Conservation (phyloP, 1,140 invertebrate genomes). For the Onthophagus taurus region DNA sequence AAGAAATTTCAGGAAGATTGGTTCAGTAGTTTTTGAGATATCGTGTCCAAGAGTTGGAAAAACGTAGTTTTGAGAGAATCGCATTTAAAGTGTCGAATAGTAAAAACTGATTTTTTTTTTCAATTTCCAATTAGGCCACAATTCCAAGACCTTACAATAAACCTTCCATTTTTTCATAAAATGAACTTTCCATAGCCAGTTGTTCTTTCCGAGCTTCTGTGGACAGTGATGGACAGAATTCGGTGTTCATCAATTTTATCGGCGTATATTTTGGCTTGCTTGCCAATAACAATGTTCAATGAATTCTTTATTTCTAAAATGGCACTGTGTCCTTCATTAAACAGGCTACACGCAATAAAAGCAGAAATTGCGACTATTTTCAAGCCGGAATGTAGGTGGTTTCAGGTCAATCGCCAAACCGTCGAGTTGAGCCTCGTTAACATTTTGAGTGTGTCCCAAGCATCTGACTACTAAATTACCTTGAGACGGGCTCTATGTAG, state of each 20-base stretch:
- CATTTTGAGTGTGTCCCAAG: conserved; percentile 21
- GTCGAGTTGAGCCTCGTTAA: conserved; percentile 25
- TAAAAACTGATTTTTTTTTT: neutral
- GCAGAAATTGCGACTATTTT: neutral
- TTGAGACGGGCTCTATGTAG: conserved; percentile 4
- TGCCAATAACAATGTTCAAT: neutral
- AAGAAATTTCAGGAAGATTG: neutral
- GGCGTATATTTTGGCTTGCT: neutral
- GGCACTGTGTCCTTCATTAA: neutral
- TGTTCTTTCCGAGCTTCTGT: neutral
- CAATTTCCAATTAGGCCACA: neutral
- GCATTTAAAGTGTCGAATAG: neutral
- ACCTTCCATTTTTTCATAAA: neutral
- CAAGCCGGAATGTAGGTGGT: neutral
- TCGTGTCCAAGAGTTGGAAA: neutral
- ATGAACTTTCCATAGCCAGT: neutral
- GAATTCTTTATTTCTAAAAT: neutral
- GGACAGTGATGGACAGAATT: conserved; percentile 10
- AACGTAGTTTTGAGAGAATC: neutral
- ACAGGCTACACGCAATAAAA: neutral
- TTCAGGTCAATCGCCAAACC: conserved; percentile 17
- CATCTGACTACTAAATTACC: conserved; percentile 8
- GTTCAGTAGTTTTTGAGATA: neutral
- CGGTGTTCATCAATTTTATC: conserved; percentile 9
- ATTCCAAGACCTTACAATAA: neutral